Evolutionary conservation across 2,797 vertebrate species (phyloP), one percentile per base, ranked within the genome.

Genomic region (Taenioides sp.): DNA sequence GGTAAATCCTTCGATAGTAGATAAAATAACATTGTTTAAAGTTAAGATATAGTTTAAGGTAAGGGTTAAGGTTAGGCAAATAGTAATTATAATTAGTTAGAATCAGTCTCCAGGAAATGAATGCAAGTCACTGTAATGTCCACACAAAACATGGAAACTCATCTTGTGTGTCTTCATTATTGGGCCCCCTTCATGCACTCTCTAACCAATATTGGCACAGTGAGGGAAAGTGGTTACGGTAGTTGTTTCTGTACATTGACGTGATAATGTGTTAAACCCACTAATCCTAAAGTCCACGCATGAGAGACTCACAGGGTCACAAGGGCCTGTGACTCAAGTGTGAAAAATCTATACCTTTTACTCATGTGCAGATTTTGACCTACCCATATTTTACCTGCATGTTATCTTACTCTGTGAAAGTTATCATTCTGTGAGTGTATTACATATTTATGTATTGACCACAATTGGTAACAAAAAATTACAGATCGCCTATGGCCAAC

Each of bases 251-350:
- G 74, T 70, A 69, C 57, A 75, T 67, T 73, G 55, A 58, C 57
- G 47, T 59, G 77, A 73, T 79, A 83, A 84, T 77, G 76, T 85
- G 81, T 72, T 77, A 71, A 79, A 70, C 78, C 74, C 73, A 50
- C 64, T 82, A 82, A 86, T 87, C 77, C 68, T 60, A 59, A 5
- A 18, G 81, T 74, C 73, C 69, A 81, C 75, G 60, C 75, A 75
- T 64, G 69, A 71, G 58, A 65, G 43, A 59, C 70, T 68, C 60
- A 27, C 9, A 27, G n/a, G 71, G 43, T 72, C 70, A 71, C 34
- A 25, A 52, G 63, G 47, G 69, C 25, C 50, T 37, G 71, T 40
- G 17, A 4, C 65, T 28, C 49, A 16, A 28, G 65, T 5, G 28
- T 57, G 2, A 27, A 31, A 27, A 72, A 60, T 64, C 43, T 40